Percentiles rank a stretch among this genome's conserved stretches.
Conservation (phyloP, 2,113 vertebrate genomes). For the Beaufortia kweichowensis region DNA sequence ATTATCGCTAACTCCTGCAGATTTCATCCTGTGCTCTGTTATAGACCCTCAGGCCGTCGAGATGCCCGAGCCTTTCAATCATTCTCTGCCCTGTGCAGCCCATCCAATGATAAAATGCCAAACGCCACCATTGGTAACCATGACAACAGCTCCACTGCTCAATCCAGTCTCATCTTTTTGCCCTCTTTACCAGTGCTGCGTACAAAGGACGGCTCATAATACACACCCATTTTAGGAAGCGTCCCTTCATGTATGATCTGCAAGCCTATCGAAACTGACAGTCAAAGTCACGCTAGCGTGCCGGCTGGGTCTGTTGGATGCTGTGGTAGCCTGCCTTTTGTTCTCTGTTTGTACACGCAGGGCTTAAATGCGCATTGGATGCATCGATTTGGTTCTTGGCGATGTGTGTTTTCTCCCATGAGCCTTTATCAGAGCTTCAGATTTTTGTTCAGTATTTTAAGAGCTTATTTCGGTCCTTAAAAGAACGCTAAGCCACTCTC, state of each 20-base stretch:
- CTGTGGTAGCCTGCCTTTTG: not conserved
- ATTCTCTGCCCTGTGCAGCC: slow-evolving; percentile 60
- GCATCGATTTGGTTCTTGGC: slow-evolving; percentile 22
- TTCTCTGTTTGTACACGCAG: slow-evolving; percentile 11
- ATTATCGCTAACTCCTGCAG: slow-evolving; percentile 10
- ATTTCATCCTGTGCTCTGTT: slow-evolving; percentile 6
- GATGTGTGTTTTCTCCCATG: not conserved
- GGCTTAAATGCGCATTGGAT: slow-evolving; percentile 15
- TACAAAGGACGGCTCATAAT: slow-evolving; percentile 65
- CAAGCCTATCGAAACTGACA: not conserved
- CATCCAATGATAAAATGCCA: slow-evolving; percentile 56
- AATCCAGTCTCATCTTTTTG: slow-evolving; percentile 62
- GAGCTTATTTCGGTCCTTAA: slow-evolving; percentile 29
- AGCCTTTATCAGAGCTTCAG: slow-evolving; percentile 22
- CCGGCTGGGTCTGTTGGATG: not conserved
- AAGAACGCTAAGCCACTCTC: slow-evolving; percentile 27
- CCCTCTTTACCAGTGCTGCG: slow-evolving; percentile 62
- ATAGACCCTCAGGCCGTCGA: slow-evolving; percentile 19
- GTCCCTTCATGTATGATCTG: not conserved
- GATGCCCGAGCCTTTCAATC: slow-evolving; percentile 54
- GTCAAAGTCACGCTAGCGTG: not conserved
- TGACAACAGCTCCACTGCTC: slow-evolving; percentile 68
- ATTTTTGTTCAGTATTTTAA: slow-evolving; percentile 36
- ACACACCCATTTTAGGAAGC: slow-evolving; percentile 6
- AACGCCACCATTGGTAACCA: slow-evolving; percentile 66